These are phyloP conservation scores for Drosophila dunni DNA, from an alignment of 1,140 invertebrate genomes.

Conservation along the genomic window DNA sequence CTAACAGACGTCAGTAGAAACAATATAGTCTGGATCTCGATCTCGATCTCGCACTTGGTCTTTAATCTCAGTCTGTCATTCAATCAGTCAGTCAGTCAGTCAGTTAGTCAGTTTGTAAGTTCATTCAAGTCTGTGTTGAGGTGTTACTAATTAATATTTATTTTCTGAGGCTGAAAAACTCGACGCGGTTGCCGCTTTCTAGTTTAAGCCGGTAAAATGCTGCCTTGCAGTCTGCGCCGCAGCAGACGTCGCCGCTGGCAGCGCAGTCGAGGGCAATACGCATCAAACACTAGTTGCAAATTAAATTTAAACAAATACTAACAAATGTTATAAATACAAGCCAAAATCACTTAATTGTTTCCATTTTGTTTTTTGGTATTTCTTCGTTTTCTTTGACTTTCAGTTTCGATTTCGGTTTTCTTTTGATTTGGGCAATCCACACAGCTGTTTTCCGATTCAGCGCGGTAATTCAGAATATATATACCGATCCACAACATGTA, in stretches of 20 bases:
- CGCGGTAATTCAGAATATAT: constrained; percentile 33
- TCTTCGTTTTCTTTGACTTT: constrained; percentile 11
- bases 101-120: neutral
- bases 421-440: constrained; percentile 50
- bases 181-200: constrained; percentile 53
- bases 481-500: constrained; percentile 5
- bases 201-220: constrained; percentile 67
- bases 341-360: neutral
- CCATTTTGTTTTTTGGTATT: constrained; percentile 6
- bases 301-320: constrained; percentile 67
- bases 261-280: constrained; percentile 32
- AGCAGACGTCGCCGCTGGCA: neutral
- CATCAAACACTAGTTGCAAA: constrained; percentile 47
- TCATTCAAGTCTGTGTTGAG: constrained; percentile 16
- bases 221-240: constrained; percentile 47
- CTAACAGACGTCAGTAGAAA: neutral
- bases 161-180: constrained; percentile 43
- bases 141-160: constrained; percentile 7
- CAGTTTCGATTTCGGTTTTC: constrained; percentile 37
- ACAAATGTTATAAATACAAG: constrained; percentile 16
- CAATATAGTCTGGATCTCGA: neutral
- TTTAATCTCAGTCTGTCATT: constrained; percentile 1
- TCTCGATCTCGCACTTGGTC: constrained; percentile 3
- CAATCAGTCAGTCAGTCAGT: constrained; percentile 11
- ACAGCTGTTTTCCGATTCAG: constrained; percentile 56